These are phyloP conservation scores for Allygus modestus DNA, from an alignment of 2,888 invertebrate genomes.

Conservation along the genomic window DNA sequence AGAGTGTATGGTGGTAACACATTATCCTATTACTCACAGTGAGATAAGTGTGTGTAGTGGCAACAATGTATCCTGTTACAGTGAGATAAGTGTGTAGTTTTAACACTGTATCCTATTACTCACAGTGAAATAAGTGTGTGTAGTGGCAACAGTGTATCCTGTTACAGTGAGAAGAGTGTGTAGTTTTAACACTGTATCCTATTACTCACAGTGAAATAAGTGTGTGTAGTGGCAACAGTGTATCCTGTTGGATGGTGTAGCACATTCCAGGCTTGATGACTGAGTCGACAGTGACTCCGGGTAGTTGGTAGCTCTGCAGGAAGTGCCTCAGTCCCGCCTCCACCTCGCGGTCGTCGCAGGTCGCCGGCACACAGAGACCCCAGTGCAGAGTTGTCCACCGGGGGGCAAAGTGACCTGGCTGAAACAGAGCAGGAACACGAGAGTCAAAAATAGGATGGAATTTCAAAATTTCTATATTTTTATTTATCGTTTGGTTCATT, in stretches of 20 bases:
- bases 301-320: slow-evolving; percentile 43
- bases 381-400: slow-evolving; percentile 84
- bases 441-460: not conserved
- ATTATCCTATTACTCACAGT: too few species aligned
- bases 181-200: too few species aligned
- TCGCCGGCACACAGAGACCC: slow-evolving; percentile 83
- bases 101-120: not conserved
- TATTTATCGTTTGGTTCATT: too few species aligned
- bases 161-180: too few species aligned
- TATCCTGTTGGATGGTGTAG: slow-evolving; percentile 43
- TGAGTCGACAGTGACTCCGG: slow-evolving; percentile 13
- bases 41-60: slow-evolving; percentile 48
- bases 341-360: slow-evolving; percentile 80
- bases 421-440: slow-evolving; percentile 70
- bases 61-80: not conserved
- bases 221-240: slow-evolving; percentile 38
- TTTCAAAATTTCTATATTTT: too few species aligned
- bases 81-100: too few species aligned
- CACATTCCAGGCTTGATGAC: slow-evolving; percentile 60
- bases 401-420: slow-evolving; percentile 86
- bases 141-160: slow-evolving; percentile 36
- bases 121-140: slow-evolving; percentile 46
- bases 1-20: too few species aligned
- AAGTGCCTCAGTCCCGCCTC: slow-evolving; percentile 71
- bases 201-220: slow-evolving; percentile 50